Conservation (phyloP, 2,888 invertebrate genomes). For the Pseudanteris insignis region DNA sequence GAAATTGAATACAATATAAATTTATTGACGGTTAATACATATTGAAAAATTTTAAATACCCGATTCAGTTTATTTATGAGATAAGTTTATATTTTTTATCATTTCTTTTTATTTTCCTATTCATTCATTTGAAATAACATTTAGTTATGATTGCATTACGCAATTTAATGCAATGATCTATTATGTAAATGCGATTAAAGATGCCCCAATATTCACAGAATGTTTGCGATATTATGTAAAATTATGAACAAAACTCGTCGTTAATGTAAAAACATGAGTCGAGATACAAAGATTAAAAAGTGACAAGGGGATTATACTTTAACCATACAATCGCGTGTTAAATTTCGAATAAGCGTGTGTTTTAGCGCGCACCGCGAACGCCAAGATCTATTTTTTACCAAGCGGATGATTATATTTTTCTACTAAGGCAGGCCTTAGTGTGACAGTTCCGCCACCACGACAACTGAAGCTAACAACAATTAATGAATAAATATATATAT, state of each 20-base stretch:
- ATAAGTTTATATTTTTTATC: neutral
- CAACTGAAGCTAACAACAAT: slow-evolving; percentile 17
- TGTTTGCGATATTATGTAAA: no score
- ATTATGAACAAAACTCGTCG: slow-evolving; percentile 57
- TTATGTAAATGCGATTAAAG: slow-evolving; percentile 51
- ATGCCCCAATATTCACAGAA: slow-evolving; percentile 49
- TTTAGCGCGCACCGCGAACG: slow-evolving; percentile 57
- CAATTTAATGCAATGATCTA: slow-evolving; percentile 46
- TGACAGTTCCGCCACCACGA: slow-evolving; percentile 47
- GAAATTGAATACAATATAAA: no score
- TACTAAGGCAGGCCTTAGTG: slow-evolving; percentile 67
- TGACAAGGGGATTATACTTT: slow-evolving; percentile 9
- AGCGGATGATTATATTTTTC: slow-evolving; percentile 65
- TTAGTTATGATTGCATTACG: slow-evolving; percentile 8
- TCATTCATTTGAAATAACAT: slow-evolving; percentile 9
- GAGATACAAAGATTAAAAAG: neutral
- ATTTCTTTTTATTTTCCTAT: neutral
- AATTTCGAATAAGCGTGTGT: slow-evolving; percentile 56
- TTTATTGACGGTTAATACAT: no score
- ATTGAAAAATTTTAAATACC: no score
- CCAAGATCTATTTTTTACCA: slow-evolving; percentile 67
- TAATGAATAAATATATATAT: slow-evolving; percentile 31
- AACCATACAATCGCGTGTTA: slow-evolving; percentile 45
- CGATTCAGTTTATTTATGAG: no score
- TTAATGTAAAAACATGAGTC: slow-evolving; percentile 51